Evolutionary conservation across 2,113 vertebrate genomes (phyloP).

Genomic region (Phaetusa simplex): DNA sequence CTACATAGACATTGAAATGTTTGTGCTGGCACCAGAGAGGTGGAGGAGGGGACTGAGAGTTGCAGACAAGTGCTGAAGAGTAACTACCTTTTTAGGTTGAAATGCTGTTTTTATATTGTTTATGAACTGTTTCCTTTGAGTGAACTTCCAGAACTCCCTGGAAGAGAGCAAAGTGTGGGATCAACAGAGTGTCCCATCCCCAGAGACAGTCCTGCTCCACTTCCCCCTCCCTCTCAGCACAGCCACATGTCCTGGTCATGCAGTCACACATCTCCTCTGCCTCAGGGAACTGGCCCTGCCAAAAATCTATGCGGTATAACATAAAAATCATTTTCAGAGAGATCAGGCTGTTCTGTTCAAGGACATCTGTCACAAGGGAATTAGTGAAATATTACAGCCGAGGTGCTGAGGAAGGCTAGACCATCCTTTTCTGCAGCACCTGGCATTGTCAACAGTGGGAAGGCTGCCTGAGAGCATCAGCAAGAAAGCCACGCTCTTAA

Average conservation of each 20-base stretch:
- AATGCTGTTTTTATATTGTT: neutral
- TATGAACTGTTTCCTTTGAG: neutral
- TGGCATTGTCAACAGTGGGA: neutral
- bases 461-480: neutral
- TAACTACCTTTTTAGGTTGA: neutral
- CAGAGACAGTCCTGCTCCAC: neutral
- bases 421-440: neutral
- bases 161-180: neutral
- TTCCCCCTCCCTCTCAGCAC: neutral
- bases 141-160: neutral
- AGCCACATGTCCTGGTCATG: neutral
- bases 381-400: neutral
- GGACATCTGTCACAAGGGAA: neutral
- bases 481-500: neutral
- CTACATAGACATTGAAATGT: neutral
- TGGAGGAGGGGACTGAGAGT: neutral
- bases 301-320: neutral
- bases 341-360: neutral
- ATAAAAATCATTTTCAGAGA: neutral
- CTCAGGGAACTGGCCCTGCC: neutral
- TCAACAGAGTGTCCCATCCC: neutral
- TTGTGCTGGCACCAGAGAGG: neutral
- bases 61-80: neutral
- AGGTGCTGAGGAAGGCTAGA: neutral
- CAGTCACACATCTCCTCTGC: neutral